These are phyloP conservation scores for Bombus sylvicola DNA, from an alignment of 1,140 invertebrate species.

Conservation along the genomic window DNA sequence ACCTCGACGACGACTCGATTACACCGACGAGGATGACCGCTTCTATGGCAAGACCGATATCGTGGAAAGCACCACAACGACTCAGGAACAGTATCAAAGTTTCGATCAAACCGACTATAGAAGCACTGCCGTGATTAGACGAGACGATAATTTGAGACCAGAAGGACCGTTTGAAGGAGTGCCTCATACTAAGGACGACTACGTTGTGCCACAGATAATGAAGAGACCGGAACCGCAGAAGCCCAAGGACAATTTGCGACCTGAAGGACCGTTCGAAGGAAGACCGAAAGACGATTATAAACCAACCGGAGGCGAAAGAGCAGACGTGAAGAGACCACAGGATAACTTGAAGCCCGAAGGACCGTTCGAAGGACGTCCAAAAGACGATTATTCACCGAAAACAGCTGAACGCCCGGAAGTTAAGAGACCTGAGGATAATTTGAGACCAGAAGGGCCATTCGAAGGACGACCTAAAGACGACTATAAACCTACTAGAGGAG, in stretches of 20 bases:
- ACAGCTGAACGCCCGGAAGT: conserved; percentile 83
- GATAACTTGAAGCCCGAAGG: conserved; percentile 85
- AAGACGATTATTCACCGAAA: conserved; percentile 82
- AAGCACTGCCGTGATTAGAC: conserved; percentile 75
- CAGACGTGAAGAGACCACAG: conserved; percentile 75
- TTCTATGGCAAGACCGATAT: conserved; percentile 76
- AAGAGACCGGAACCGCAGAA: conserved; percentile 83
- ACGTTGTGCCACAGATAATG: conserved; percentile 75
- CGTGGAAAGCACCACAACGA: conserved; percentile 78
- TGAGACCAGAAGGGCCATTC: conserved; percentile 83
- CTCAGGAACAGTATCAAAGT: conserved; percentile 76
- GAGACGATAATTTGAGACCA: conserved; percentile 82
- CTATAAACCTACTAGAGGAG: conserved; percentile 82
- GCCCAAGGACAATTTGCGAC: conserved; percentile 84
- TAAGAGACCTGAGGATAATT: conserved; percentile 81
- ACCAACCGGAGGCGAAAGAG: conserved; percentile 83
- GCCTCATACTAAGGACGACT: conserved; percentile 77
- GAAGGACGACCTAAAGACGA: conserved; percentile 80
- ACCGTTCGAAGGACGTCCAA: conserved; percentile 73
- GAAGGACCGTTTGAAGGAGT: conserved; percentile 84
- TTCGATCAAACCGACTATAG: conserved; percentile 77
- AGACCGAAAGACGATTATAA: conserved; percentile 81
- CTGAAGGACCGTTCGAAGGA: conserved; percentile 83
- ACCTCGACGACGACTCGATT: conserved; percentile 69
- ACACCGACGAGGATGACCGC: conserved; percentile 76